These are phyloP conservation scores for Eretmochelys imbricata DNA, from an alignment of 2,113 vertebrate species.

Conservation along the genomic window DNA sequence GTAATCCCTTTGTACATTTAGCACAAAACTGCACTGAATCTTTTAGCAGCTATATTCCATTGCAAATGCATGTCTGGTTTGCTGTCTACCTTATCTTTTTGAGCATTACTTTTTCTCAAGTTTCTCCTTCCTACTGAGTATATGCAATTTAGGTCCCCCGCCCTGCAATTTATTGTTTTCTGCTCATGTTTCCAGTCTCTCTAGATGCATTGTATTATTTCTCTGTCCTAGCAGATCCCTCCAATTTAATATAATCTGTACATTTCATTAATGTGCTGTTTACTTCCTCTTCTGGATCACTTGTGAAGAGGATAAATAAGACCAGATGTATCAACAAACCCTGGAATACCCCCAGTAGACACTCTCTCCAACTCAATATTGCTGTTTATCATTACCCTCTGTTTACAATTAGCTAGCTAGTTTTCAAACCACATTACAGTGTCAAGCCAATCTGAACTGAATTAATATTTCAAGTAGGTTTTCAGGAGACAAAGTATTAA, in stretches of 20 bases:
- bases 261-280: not conserved
- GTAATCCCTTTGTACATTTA: not conserved
- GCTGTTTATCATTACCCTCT: constrained; percentile 26
- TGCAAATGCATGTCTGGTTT: not conserved
- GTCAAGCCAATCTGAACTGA: not conserved
- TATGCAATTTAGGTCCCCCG: not conserved
- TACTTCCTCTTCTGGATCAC: constrained; percentile 3
- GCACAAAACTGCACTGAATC: not conserved
- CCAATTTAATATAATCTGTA: constrained; percentile 14
- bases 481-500: not conserved
- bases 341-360: not conserved
- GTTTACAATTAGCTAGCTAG: constrained; percentile 32
- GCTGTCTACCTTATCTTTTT: not conserved
- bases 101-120: not conserved
- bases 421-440: not conserved
- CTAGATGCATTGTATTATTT: not conserved
- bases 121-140: not conserved
- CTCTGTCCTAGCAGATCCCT: not conserved
- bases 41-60: not conserved
- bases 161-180: not conserved
- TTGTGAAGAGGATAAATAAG: constrained; percentile 19
- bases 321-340: constrained; percentile 4
- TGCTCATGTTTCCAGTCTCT: not conserved
- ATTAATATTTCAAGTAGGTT: not conserved
- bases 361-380: constrained; percentile 11